phyloP scores from a whole-genome alignment of 2,797 vertebrate genomes.

The Gallinago solitaria region DNA sequence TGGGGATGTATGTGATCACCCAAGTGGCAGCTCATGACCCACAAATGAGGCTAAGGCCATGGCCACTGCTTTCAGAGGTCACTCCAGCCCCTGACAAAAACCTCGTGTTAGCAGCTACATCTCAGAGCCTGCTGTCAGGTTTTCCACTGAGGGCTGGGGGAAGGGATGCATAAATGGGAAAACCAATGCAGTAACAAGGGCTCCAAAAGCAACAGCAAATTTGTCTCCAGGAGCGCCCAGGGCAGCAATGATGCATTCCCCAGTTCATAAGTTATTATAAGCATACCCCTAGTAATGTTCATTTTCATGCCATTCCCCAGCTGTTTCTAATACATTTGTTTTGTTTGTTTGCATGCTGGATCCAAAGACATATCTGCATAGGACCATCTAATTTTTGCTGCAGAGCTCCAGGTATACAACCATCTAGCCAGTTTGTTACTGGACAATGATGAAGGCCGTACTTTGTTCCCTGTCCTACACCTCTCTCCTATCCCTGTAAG shows the following conservation, averaged over 20 bases:
- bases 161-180: not conserved
- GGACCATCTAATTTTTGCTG: not conserved
- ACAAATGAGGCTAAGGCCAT: not conserved
- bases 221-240: not conserved
- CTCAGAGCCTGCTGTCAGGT: not conserved
- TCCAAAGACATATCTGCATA: not conserved
- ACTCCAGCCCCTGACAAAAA: not conserved
- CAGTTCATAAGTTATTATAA: slow-evolving; percentile 12
- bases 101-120: fast-evolving
- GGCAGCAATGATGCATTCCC: not conserved
- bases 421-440: not conserved
- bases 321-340: slow-evolving; percentile 61
- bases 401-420: not conserved
- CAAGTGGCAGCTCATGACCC: not conserved
- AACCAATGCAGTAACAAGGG: not conserved
- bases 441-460: not conserved
- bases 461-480: not conserved
- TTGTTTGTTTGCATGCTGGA: slow-evolving; percentile 17
- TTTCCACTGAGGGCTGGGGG: not conserved
- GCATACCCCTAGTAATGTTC: slow-evolving; percentile 3
- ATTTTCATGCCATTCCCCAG: slow-evolving; percentile 42
- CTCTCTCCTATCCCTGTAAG: not conserved
- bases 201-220: slow-evolving; percentile 1
- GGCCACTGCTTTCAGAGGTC: not conserved
- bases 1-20: fast-evolving